These are phyloP conservation scores for Coturnix japonica DNA, from an alignment of 2,113 vertebrate species.

Conservation along the genomic window DNA sequence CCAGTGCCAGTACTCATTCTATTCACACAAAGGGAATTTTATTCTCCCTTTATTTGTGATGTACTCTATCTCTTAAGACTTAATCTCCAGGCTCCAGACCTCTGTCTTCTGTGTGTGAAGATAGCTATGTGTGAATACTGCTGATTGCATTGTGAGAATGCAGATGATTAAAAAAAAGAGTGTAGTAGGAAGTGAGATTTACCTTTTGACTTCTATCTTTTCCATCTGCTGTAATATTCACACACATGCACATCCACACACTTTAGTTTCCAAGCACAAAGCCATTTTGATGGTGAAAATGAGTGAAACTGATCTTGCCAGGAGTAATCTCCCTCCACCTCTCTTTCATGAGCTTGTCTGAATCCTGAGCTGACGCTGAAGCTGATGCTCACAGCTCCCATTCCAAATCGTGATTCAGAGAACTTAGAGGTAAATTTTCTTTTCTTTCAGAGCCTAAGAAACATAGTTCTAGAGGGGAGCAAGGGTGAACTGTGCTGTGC, in stretches of 20 bases:
- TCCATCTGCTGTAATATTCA: constrained; percentile 34
- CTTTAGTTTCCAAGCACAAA: constrained; percentile 26
- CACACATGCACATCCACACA: neutral
- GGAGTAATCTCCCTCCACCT: constrained; percentile 20
- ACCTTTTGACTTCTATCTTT: constrained; percentile 47
- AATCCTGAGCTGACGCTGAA: neutral
- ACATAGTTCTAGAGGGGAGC: neutral
- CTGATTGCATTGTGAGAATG: constrained; percentile 3
- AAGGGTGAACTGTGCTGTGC: neutral
- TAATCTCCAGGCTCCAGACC: neutral
- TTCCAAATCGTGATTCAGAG: neutral
- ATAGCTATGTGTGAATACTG: neutral
- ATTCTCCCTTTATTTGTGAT: neutral
- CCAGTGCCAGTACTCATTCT: constrained; percentile 54
- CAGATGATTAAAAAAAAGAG: constrained; percentile 3
- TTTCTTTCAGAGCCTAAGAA: neutral
- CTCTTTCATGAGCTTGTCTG: constrained; percentile 31
- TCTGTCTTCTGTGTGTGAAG: neutral
- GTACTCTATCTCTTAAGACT: neutral
- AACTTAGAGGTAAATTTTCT: neutral
- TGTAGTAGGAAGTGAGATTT: constrained; percentile 58
- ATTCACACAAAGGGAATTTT: constrained; percentile 28
- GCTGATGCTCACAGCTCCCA: constrained; percentile 10
- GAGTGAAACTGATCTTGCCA: constrained; percentile 63
- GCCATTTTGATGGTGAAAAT: constrained; percentile 49